Conservation (phyloP, 2,888 invertebrate species). For the Limenitis camilla region DNA sequence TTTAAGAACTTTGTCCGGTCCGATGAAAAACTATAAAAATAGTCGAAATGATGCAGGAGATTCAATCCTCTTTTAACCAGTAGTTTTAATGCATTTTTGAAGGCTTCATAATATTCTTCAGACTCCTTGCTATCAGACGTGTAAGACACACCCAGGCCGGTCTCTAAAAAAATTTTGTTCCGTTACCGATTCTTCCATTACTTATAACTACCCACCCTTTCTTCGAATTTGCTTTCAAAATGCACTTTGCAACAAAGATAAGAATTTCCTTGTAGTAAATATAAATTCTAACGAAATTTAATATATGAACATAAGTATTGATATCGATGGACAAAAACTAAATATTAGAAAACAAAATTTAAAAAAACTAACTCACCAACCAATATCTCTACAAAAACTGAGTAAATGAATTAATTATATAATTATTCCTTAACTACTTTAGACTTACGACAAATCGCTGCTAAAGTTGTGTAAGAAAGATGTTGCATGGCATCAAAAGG, state of each 20-base stretch:
- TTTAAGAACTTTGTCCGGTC: background rate
- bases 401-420: no score
- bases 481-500: background rate
- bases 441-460: constrained; percentile 2
- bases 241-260: no score
- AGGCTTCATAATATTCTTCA: background rate
- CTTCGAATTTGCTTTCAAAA: no score
- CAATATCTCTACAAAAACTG: no score
- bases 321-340: no score
- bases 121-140: background rate
- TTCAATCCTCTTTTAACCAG: constrained; percentile 1
- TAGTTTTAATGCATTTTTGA: background rate
- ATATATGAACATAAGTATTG: no score
- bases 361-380: no score
- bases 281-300: no score
- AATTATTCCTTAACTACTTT: background rate
- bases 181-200: background rate
- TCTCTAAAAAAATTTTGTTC: background rate
- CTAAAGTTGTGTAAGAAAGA: background rate
- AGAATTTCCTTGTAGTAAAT: no score
- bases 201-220: no score
- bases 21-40: background rate
- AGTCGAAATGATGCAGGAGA: background rate
- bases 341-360: no score
- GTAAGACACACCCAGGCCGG: background rate